Evolutionary conservation across 2,888 invertebrate species (phyloP), one percentile per base, ranked within the genome.

Genomic region (Cheilosia variabilis): DNA sequence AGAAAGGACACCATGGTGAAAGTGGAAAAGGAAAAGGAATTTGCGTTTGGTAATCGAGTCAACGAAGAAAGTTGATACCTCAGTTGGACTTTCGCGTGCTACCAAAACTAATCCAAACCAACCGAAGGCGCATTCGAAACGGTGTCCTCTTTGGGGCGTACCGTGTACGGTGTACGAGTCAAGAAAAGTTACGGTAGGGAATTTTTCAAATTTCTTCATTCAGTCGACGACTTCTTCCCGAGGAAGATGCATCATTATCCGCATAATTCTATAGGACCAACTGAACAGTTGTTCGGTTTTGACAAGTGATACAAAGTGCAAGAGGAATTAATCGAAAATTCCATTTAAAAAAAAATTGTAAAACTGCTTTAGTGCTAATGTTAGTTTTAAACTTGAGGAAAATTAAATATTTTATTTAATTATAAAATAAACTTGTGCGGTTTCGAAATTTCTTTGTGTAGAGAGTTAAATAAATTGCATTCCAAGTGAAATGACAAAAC

Each of bases 21-120:
- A 53, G 57, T 24, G 50, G 31, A 68, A 76, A 82, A 82, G 50
- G 31, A 68, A 76, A 82, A 82, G 72, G 82, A 78, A 60, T 47
- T 68, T 19, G 62, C 4, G 43, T 60, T 19, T 34, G 76, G 45
- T 58, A 58, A 43, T 22, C 37, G 72, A 41, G 52, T 68, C 60
- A 19, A 53, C 37, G 55, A 75, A 62, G 60, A 68, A 80, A 58
- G 43, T 52, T 69, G 34, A 43, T 43, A 63, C 55, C 55, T 72
- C 43, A 78, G 77, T 77, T 60, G 43, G 24, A 62, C 3, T 66
- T 77, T 66, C 60, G 60, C 53, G 62, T 75, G 75, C 63, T 81
- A 63, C 69, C 57, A 58, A 31, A 2, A 31, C 31, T 9, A 31
- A 31, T 9, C 27, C 6, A 6, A 52, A 60, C 31, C 53, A 45